Evolutionary conservation across 2,888 invertebrate genomes (phyloP).

Genomic region (Endomychus coccineus): DNA sequence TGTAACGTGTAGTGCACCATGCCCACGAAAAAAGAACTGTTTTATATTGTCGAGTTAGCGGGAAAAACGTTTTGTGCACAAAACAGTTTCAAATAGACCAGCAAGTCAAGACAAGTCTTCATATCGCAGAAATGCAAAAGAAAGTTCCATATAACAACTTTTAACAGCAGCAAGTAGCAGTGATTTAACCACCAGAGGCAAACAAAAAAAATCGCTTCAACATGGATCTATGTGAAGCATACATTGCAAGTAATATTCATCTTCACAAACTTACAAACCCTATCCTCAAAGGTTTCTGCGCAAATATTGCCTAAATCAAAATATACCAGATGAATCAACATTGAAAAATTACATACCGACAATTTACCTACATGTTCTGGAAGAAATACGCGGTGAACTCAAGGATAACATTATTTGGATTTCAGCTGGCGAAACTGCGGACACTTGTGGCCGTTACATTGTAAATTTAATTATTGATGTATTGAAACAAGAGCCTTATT

Average conservation of each 20-base stretch:
- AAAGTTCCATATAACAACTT: no score
- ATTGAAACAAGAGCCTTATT: conserved; percentile 6
- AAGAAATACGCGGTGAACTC: background rate
- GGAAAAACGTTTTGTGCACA: no score
- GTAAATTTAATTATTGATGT: conserved; percentile 1
- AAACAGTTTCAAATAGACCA: background rate
- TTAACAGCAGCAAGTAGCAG: no score
- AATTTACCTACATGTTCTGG: conserved; percentile 2
- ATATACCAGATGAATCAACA: background rate
- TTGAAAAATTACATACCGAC: conserved; percentile 1
- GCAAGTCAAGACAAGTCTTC: background rate
- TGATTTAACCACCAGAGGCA: no score
- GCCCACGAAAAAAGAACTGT: conserved; percentile 3
- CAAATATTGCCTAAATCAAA: background rate
- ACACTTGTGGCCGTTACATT: conserved; percentile 1
- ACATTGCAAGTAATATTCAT: conserved; percentile 4
- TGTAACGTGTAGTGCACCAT: no score
- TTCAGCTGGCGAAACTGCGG: conserved; percentile 1
- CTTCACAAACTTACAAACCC: conserved; percentile 1
- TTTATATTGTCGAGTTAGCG: no score
- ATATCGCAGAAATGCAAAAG: no score
- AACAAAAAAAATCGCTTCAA: background rate
- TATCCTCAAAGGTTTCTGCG: background rate
- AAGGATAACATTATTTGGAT: background rate
- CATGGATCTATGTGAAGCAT: conserved; percentile 5